Evolutionary conservation across 2,797 vertebrate genomes (phyloP), one percentile per base, ranked within the genome.

Genomic region (Esox masquinongy): DNA sequence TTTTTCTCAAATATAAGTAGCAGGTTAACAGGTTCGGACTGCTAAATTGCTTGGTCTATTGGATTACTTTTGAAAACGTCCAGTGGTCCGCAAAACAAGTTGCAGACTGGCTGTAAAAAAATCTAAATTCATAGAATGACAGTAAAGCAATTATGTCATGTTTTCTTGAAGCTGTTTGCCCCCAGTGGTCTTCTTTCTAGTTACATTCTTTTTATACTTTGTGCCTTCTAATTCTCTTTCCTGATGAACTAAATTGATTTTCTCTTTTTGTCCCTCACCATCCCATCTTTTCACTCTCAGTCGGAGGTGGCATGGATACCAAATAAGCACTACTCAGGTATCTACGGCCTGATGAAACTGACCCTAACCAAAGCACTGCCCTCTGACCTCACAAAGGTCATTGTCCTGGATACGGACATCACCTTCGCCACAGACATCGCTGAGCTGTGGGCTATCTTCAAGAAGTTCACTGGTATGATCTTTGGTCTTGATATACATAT

Each of bases 271-370:
- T 68, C 63, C 53, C 50, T 73, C 64, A 69, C 7, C 36, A 49
- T 43, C 16, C n/a, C 26, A 70, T 63, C 17, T 4, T n/a, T 14
- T 26, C 76, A 0, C 0, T 85, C 91, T 59, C 90, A 99, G 98
- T 94, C 96, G 0, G 96, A 97, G 84, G 95, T 99, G 82, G 96
- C 97, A 0, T 99, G 97, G 98, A 97, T 99, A 81, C 97, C 98
- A 81, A 99, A 98, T 93, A 99, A 97, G 79, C 97, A 99, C 86
- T 99, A 99, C 93, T 99, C 98, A 0, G 97, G 97, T 83, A 96
- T 99, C 87, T 99, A 98, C 0, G 97, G 97, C 77, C 92, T 99
- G 83, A 96, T 99, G 97, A 99, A 99, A 92, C 94, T 99, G 74
- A 97, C 95, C 0, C 93, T 99, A 69, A 97, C 96, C 81, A 94